Percentiles rank a stretch among this genome's conserved stretches.
Conservation (phyloP, 2,113 vertebrate species). For the Macquaria australasica region DNA sequence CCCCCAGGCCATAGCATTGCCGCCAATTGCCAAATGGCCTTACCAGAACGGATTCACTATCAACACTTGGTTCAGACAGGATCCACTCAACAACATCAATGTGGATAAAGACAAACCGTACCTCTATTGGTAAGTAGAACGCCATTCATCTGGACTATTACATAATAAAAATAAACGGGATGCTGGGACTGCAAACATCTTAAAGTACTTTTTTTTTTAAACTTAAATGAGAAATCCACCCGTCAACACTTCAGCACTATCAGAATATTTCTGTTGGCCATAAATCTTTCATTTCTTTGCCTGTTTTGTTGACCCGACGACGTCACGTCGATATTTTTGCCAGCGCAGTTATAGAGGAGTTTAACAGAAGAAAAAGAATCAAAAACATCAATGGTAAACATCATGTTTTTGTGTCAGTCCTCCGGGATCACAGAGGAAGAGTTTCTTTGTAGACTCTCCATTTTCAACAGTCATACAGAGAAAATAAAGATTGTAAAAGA, state of each 20-base stretch:
- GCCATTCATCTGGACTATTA: neutral
- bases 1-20: conserved; percentile 95
- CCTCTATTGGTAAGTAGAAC: conserved; percentile 94
- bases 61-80: conserved; percentile 99
- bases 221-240: neutral
- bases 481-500: neutral
- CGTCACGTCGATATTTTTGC: neutral
- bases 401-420: conserved; percentile 15
- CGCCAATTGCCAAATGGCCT: conserved; percentile 99
- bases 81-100: conserved; percentile 99
- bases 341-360: neutral
- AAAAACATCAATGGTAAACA: neutral
- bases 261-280: neutral
- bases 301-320: neutral
- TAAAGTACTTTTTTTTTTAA: neutral
- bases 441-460: neutral
- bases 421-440: neutral
- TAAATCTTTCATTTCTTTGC: neutral
- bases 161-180: neutral
- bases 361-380: neutral
- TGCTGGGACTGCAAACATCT: neutral
- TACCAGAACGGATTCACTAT: conserved; percentile 99
- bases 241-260: neutral
- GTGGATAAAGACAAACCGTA: conserved; percentile 99
- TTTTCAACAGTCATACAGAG: neutral